phyloP scores from a whole-genome alignment of 2,113 vertebrate species.

The Marmota monax region DNA sequence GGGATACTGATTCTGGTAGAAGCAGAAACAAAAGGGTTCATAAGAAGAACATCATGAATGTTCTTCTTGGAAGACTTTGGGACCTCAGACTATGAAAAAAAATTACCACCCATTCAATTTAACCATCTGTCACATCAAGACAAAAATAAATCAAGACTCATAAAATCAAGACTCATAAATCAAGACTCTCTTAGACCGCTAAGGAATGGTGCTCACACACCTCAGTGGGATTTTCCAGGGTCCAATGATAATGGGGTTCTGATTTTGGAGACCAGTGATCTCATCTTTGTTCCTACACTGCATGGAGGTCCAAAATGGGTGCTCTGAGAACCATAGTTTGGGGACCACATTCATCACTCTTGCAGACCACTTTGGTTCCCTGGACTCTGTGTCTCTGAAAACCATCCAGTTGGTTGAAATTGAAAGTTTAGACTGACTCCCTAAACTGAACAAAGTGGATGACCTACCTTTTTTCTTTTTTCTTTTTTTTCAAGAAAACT shows the following conservation, averaged over 20 bases:
- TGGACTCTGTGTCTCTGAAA: conserved; percentile 20
- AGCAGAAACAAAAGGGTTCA: not conserved
- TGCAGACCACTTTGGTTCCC: not conserved
- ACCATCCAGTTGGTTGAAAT: not conserved
- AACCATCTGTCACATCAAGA: not conserved
- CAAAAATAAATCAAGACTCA: not conserved
- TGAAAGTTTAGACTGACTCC: not conserved
- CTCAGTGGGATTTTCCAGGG: not conserved
- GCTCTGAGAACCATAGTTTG: not conserved
- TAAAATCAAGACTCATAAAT: not conserved
- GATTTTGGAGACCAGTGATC: not conserved
- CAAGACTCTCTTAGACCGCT: not conserved
- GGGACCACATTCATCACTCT: not conserved
- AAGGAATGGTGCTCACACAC: not conserved
- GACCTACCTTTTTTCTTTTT: not conserved
- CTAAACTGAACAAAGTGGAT: not conserved
- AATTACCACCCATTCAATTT: not conserved
- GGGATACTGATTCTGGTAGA: not conserved
- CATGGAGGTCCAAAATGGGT: not conserved
- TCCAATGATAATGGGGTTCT: not conserved
- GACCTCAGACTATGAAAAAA: not conserved
- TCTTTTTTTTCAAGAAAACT: conserved; percentile 10
- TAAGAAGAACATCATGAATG: not conserved
- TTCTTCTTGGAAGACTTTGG: not conserved
- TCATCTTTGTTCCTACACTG: not conserved